phyloP scores from a whole-genome alignment of 2,888 invertebrate species.

The Asteroscopus sphinx region DNA sequence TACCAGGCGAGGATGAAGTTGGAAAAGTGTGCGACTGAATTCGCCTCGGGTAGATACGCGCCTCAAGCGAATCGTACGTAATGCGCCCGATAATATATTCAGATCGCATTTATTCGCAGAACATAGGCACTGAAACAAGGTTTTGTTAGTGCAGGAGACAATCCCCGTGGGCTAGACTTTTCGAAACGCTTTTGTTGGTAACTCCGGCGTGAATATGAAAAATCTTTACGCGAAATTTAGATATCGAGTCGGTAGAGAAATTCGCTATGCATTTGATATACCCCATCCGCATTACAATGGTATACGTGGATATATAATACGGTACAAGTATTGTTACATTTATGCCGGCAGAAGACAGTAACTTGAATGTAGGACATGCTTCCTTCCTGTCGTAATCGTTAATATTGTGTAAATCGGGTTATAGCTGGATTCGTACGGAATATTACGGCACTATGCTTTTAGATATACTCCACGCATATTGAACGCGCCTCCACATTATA shows the following conservation, averaged over 20 bases:
- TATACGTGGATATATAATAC: constrained; percentile 2
- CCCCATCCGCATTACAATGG: constrained; percentile 17
- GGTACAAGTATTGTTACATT: constrained; percentile 29
- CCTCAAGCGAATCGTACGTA: constrained; percentile 85
- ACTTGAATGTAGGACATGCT: constrained; percentile 43
- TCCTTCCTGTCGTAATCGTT: constrained; percentile 57
- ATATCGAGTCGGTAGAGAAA: constrained; percentile 36
- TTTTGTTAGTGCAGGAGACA: constrained; percentile 78
- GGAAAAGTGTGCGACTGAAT: constrained; percentile 79
- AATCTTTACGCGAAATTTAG: constrained; percentile 47
- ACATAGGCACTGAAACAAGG: constrained; percentile 84
- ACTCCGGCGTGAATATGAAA: constrained; percentile 46
- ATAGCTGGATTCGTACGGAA: constrained; percentile 49
- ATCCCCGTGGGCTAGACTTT: constrained; percentile 76
- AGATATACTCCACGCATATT: constrained; percentile 57
- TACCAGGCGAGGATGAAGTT: constrained; percentile 74
- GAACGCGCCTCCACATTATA: constrained; percentile 63
- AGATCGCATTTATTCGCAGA: constrained; percentile 84
- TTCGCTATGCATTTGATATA: constrained; percentile 40
- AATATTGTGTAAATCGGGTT: constrained; percentile 64
- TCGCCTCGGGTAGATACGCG: constrained; percentile 76
- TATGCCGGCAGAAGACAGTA: constrained; percentile 35
- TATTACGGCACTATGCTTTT: constrained; percentile 58
- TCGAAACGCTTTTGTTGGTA: constrained; percentile 64
- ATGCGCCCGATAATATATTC: constrained; percentile 88